A percentile compares a stretch with the other conserved stretches of the same genome.
Evolutionary conservation across 2,113 vertebrate species (phyloP).

Genomic region (Limnothrissa miodon): DNA sequence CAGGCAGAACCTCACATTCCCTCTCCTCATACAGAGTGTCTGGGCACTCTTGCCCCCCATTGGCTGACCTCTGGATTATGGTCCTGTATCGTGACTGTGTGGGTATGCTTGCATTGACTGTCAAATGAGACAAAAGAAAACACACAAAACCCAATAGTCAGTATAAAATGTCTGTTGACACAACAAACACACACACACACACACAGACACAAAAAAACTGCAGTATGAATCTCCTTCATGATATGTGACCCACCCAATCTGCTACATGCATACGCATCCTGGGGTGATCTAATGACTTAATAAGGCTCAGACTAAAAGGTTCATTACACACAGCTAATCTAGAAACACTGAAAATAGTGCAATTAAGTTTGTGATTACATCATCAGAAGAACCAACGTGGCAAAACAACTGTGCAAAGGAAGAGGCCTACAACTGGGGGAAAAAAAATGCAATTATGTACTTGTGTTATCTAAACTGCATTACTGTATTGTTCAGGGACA

Average conservation of each 20-base stretch:
- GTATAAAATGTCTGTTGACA: not conserved
- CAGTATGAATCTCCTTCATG: not conserved
- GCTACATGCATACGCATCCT: constrained; percentile 47
- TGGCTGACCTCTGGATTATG: constrained; percentile 79
- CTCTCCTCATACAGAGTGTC: constrained; percentile 94
- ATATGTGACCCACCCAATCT: constrained; percentile 37
- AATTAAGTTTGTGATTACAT: constrained; percentile 69
- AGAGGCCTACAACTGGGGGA: constrained; percentile 43
- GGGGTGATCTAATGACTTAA: constrained; percentile 53
- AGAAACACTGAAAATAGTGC: constrained; percentile 69
- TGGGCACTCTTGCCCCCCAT: constrained; percentile 87
- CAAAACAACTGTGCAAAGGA: constrained; percentile 60
- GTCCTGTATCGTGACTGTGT: constrained; percentile 89
- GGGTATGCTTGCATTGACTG: constrained; percentile 77
- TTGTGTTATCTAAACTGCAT: constrained; percentile 49
- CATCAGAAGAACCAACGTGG: constrained; percentile 65
- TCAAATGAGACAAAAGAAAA: constrained; percentile 49
- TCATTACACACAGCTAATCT: constrained; percentile 71
- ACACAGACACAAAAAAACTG: not conserved
- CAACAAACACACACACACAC: not conserved
- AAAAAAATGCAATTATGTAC: constrained; percentile 55
- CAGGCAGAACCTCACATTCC: constrained; percentile 83
- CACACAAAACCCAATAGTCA: not conserved
- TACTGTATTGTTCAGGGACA: constrained; percentile 41
- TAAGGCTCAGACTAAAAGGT: constrained; percentile 60